Evolutionary conservation across 1,140 invertebrate species (phyloP).

Genomic region (Sminthurinus signatus): DNA sequence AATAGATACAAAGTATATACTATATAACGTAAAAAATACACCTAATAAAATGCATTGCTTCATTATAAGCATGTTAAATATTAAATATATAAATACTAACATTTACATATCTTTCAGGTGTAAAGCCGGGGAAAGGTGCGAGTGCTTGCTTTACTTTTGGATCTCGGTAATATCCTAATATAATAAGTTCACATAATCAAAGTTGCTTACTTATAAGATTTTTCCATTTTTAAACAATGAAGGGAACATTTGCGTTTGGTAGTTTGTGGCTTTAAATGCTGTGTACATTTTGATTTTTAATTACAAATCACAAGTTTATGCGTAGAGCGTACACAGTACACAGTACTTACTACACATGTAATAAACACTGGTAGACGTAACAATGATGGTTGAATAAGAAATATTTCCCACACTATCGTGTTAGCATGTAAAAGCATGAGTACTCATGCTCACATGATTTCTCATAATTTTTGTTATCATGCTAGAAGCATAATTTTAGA

Average conservation of each 20-base stretch:
- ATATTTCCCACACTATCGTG: too few relatives aligned
- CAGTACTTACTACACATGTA: too few relatives aligned
- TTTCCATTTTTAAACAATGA: not conserved
- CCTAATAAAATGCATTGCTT: too few relatives aligned
- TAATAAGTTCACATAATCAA: not conserved
- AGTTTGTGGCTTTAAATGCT: not conserved
- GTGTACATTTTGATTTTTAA: not conserved
- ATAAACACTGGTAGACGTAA: too few relatives aligned
- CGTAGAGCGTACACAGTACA: too few relatives aligned
- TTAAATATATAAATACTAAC: not conserved
- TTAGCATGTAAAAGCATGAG: too few relatives aligned
- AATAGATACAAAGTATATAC: not conserved
- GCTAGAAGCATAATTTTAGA: too few relatives aligned
- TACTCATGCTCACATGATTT: too few relatives aligned
- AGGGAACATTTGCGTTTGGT: not conserved
- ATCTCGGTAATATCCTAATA: slow-evolving; percentile 26
- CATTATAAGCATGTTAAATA: not conserved
- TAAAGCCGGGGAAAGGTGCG: slow-evolving; percentile 38
- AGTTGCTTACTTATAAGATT: not conserved
- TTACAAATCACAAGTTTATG: too few relatives aligned
- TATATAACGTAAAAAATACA: not conserved
- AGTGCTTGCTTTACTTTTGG: slow-evolving; percentile 40
- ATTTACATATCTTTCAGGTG: slow-evolving; percentile 22
- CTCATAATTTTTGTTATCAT: too few relatives aligned
- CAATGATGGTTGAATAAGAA: too few relatives aligned